Evolutionary conservation across 2,113 vertebrate genomes (phyloP).

Genomic region (Castor canadensis): DNA sequence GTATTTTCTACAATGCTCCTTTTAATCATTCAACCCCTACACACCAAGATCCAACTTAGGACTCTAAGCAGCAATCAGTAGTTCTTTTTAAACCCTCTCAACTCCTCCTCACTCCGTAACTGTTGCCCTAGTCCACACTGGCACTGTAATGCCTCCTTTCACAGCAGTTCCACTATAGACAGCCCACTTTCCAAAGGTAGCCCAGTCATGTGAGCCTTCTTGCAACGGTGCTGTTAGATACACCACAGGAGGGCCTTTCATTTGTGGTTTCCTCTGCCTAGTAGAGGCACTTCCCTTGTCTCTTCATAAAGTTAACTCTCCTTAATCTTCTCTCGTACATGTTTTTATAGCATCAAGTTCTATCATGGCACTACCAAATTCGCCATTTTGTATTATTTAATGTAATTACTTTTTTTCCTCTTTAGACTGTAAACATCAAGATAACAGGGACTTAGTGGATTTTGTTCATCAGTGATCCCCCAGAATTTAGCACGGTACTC

Average conservation of each 20-base stretch:
- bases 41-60: not conserved
- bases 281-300: not conserved
- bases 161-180: not conserved
- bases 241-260: not conserved
- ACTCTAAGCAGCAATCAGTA: not conserved
- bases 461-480: not conserved
- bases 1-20: not conserved
- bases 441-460: not conserved
- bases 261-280: not conserved
- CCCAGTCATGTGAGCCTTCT: not conserved
- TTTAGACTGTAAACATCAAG: not conserved
- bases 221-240: not conserved
- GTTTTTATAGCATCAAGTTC: not conserved
- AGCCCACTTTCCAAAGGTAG: not conserved
- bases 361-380: not conserved
- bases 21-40: not conserved
- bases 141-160: too few species aligned
- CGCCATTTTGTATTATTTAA: not conserved
- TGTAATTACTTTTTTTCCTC: not conserved
- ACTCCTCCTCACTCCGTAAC: not conserved
- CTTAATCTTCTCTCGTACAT: too few species aligned
- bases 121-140: not conserved
- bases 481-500: not conserved
- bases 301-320: not conserved
- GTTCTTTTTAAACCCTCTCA: not conserved